Conservation (phyloP, 2,113 vertebrate genomes). For the Chroicocephalus ridibundus region DNA sequence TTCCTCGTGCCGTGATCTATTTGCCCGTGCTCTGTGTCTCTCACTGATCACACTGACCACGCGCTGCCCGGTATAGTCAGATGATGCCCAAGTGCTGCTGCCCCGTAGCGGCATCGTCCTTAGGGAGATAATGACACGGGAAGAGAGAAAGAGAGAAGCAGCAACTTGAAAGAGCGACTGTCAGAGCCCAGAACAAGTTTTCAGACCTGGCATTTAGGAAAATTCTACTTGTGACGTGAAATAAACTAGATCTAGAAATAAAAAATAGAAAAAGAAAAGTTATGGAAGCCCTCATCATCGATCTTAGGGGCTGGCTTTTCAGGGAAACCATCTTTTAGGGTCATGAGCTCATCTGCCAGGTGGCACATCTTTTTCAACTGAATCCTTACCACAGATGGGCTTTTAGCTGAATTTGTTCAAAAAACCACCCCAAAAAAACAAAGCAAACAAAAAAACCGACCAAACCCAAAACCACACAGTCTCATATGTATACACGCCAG, state of each 20-base stretch:
- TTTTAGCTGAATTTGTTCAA: background rate
- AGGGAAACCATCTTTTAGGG: background rate
- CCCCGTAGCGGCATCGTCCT: background rate
- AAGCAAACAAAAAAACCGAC: background rate
- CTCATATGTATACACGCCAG: background rate
- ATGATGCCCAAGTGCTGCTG: background rate
- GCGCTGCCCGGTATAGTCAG: background rate
- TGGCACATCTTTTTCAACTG: background rate
- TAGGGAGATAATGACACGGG: background rate
- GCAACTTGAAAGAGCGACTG: background rate
- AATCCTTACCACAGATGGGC: background rate
- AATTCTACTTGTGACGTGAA: background rate
- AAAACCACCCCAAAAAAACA: background rate
- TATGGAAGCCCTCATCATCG: background rate
- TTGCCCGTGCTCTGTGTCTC: background rate
- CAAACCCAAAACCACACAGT: background rate
- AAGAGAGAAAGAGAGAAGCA: background rate
- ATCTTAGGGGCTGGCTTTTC: background rate
- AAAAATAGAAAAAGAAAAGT: background rate
- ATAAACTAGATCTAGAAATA: background rate
- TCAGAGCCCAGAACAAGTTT: background rate
- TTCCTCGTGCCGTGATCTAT: background rate
- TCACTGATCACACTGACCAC: fast-evolving
- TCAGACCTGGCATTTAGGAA: background rate
- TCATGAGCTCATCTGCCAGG: background rate